phyloP scores from a whole-genome alignment of 2,113 vertebrate genomes.

The rabbit (Oryctolagus cuniculus) region DNA sequence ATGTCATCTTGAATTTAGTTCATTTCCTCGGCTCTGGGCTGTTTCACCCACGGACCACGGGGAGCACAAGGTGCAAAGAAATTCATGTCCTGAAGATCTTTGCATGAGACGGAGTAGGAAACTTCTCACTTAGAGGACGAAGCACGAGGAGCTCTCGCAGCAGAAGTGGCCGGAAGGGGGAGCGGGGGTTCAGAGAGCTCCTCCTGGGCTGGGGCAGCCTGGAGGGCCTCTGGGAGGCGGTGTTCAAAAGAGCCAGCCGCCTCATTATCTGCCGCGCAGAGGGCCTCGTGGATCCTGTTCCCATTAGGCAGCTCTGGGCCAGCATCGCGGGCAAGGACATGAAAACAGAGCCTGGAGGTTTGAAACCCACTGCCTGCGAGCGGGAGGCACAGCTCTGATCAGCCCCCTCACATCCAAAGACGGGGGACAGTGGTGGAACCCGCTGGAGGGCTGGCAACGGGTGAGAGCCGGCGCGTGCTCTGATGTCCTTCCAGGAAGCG shows the following conservation, averaged over 20 bases:
- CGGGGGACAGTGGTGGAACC: neutral
- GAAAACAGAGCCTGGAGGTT: slow-evolving; percentile 41
- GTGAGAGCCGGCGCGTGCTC: neutral
- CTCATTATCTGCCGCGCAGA: slow-evolving; percentile 20
- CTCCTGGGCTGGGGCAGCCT: neutral
- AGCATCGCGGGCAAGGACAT: neutral
- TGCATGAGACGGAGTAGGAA: neutral
- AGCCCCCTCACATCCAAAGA: slow-evolving; percentile 63
- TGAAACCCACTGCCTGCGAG: slow-evolving; percentile 25
- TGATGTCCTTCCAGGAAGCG: slow-evolving; percentile 78
- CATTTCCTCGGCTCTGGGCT: slow-evolving; percentile 48
- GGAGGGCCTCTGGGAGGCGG: slow-evolving; percentile 68
- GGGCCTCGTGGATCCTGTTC: fast-evolving
- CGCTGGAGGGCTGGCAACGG: slow-evolving; percentile 18
- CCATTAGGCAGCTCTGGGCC: neutral
- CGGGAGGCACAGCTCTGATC: slow-evolving; percentile 53
- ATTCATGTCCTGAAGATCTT: slow-evolving; percentile 53
- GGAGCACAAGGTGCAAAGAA: slow-evolving; percentile 36
- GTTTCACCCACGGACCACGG: slow-evolving; percentile 40
- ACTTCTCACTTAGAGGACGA: slow-evolving; percentile 34
- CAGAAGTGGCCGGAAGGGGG: neutral
- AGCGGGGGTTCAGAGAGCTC: slow-evolving; percentile 52
- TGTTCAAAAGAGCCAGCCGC: slow-evolving; percentile 12
- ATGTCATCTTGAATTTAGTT: slow-evolving; percentile 64
- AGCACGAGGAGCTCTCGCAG: neutral